Conservation (phyloP, 1,140 invertebrate genomes). For the Halesus radiatus region DNA sequence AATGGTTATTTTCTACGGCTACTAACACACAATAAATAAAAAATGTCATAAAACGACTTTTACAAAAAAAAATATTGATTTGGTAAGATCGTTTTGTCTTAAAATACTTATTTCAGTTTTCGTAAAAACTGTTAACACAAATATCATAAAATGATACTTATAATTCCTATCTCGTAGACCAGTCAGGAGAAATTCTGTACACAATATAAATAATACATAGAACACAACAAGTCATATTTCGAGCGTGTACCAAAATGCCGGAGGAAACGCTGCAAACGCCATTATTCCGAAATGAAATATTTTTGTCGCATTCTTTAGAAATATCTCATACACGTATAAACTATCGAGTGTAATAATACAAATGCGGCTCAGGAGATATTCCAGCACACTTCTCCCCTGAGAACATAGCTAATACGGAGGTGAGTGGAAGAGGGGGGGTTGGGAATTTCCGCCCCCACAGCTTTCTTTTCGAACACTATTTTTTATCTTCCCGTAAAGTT, state of each 20-base stretch:
- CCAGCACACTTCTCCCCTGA: conserved; percentile 8
- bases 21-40: no score
- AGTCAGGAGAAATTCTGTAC: no score
- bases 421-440: background rate
- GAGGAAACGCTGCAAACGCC: background rate
- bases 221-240: no score
- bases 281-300: conserved; percentile 17
- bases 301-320: conserved; percentile 18
- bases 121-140: no score
- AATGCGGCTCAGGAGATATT: conserved; percentile 36
- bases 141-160: background rate
- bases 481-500: conserved; percentile 57
- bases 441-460: conserved; percentile 9
- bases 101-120: no score
- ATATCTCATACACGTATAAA: conserved; percentile 8
- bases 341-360: conserved; percentile 30
- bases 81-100: no score
- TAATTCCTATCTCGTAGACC: background rate
- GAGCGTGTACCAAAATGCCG: no score
- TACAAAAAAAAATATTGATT: no score
- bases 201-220: no score
- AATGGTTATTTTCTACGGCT: no score
- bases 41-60: no score
- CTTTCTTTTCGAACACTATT: conserved; percentile 42
- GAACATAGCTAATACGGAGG: conserved; percentile 20